Evolutionary conservation across 2,888 invertebrate genomes (phyloP).

Genomic region (Escarpia spicata): DNA sequence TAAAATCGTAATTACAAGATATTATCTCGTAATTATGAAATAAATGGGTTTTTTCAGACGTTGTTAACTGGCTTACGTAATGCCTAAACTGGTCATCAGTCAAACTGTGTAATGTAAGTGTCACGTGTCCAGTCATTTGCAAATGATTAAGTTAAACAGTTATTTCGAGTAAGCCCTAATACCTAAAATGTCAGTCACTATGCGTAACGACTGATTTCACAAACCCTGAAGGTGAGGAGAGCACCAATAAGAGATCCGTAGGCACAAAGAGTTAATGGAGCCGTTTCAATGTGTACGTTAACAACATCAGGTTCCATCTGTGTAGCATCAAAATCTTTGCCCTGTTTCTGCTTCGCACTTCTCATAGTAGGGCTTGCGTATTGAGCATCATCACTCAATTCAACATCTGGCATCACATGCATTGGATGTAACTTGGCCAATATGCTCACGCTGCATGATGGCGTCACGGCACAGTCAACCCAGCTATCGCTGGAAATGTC

Average conservation of each 20-base stretch:
- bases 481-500: neutral
- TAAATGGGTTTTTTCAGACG: no score
- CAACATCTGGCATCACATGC: neutral
- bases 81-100: no score
- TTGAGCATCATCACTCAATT: neutral
- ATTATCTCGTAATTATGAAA: no score
- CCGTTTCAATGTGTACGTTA: neutral
- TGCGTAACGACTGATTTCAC: neutral
- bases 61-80: no score
- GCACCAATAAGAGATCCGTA: neutral
- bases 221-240: neutral
- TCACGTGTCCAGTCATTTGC: no score
- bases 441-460: neutral
- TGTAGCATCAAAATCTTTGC: neutral
- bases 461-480: neutral
- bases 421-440: neutral
- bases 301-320: slow-evolving; percentile 3
- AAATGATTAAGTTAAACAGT: no score
- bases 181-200: neutral
- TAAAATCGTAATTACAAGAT: no score
- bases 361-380: neutral
- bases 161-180: no score
- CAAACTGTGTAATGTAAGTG: no score
- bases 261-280: neutral
- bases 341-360: neutral